Base-by-base conservation (phyloP, 2,888 invertebrate species). In the Cremastinae sp. region DNA sequence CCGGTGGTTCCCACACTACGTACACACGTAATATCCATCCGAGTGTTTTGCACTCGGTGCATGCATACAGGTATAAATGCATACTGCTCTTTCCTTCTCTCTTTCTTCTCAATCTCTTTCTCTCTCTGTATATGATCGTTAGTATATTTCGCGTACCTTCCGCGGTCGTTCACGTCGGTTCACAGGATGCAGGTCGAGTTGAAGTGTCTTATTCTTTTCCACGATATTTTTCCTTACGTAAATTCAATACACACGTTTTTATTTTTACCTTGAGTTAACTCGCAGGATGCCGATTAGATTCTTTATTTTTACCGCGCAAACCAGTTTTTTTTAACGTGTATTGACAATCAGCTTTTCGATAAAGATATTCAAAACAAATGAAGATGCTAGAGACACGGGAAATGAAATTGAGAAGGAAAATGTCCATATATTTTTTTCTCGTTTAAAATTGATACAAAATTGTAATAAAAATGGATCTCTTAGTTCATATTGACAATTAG, bases 131-230 rank as follows among this genome's bases (percentile, higher is more conserved):
- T 72, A 73, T 58, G 73, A 58, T 62, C 68, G 61, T 64, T 69
- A 64, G 47, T 56, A 49, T 64, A 56, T 69, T 49, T 47, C 47
- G 41, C 28, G 28, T 74, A 68, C 37, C 47, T 62, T 55, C 28
- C 68, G 74, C 68, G 74, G 75, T 75, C 70, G 65, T 75, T 75
- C 70, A 75, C 75, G 70, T 65, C 75, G 39, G 55, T 41, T 16
- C 43, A 43, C 68, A 55, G 64, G 70, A 75, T 61, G 70, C 75
- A 65, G 65, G 47, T 71, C 70, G 59, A 14, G 22, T 49, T 51
- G 20, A 49, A 39, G 37, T 37, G 49, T 64, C 12, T 37, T 49
- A 35, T 62, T 16, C 47, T 62, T 41, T 45, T 28, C 9, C 22
- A 14, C 9, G 12, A 20, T 28, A 28, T 28, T 28, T 28, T 28